These are phyloP conservation scores for Thamnophis sirtalis DNA, from an alignment of 2,113 vertebrate genomes.

Conservation along the genomic window DNA sequence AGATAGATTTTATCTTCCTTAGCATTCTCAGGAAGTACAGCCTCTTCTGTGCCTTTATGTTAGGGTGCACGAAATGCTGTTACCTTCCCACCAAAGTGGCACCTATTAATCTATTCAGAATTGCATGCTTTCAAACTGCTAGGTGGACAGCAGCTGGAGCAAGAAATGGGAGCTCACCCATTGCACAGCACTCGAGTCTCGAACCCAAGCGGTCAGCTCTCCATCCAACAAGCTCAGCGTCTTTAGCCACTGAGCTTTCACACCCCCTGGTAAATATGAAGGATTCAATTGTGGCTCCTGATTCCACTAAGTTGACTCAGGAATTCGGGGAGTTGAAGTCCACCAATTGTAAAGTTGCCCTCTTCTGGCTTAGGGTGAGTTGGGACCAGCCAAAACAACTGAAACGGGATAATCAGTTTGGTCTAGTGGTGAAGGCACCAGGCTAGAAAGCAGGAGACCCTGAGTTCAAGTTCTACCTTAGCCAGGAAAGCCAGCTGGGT, in stretches of 20 bases:
- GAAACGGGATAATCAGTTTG: background rate
- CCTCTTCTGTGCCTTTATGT: background rate
- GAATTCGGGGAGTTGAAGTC: background rate
- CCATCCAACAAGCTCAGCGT: background rate
- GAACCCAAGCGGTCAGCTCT: background rate
- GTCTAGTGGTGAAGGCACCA: background rate
- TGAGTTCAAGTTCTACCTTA: background rate
- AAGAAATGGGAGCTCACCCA: background rate
- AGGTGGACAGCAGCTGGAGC: background rate
- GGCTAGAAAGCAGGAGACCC: background rate
- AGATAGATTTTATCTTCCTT: no score
- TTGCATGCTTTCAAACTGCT: background rate
- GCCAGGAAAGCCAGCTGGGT: background rate
- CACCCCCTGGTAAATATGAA: background rate
- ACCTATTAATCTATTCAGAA: background rate
- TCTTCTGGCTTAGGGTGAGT: background rate
- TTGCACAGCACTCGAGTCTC: background rate
- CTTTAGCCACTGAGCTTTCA: background rate
- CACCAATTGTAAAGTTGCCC: background rate
- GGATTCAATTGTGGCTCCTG: background rate
- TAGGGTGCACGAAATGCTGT: background rate
- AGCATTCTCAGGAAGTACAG: no score
- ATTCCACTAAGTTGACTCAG: background rate
- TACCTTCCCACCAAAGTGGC: background rate
- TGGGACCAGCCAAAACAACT: background rate